A percentile compares a stretch with the other conserved stretches of the same genome.
phyloP scores from a whole-genome alignment of 2,113 vertebrate genomes.

The Vanacampus margaritifer region DNA sequence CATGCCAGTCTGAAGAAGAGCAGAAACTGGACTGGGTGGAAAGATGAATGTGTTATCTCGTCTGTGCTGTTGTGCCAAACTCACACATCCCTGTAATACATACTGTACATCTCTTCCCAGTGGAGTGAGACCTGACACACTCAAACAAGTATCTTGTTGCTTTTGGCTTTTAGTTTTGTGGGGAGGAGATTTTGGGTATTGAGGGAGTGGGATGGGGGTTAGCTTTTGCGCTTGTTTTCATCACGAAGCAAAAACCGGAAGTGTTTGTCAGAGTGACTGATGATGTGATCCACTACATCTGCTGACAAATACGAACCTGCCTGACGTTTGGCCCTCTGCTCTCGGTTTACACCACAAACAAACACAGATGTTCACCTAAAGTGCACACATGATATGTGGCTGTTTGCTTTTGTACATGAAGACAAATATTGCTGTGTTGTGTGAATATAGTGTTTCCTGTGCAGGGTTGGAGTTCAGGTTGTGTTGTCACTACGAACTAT shows the following conservation, averaged over 20 bases:
- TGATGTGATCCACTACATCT: conserved; percentile 64
- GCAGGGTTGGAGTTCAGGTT: not conserved
- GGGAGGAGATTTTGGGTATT: too few relatives aligned
- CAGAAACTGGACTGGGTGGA: conserved; percentile 30
- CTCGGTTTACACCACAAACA: conserved; percentile 52
- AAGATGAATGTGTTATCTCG: not conserved
- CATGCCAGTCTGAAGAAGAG: conserved; percentile 39
- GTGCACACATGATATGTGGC: not conserved
- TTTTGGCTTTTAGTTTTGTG: conserved; percentile 11
- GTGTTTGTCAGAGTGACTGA: conserved; percentile 74
- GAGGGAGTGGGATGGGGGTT: conserved; percentile 16
- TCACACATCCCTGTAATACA: not conserved
- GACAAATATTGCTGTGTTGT: not conserved
- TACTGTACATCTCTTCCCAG: conserved; percentile 4
- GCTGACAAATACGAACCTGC: conserved; percentile 73
- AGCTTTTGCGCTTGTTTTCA: conserved; percentile 61
- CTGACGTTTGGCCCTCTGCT: conserved; percentile 57
- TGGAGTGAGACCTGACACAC: conserved; percentile 33
- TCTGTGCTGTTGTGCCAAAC: not conserved
- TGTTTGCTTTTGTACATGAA: conserved; percentile 7
- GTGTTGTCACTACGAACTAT: not conserved
- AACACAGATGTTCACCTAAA: conserved; percentile 11
- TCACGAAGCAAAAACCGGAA: conserved; percentile 68
- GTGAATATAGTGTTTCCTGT: not conserved
- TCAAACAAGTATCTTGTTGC: conserved; percentile 37